These are phyloP conservation scores for Umimayanthus kanabou DNA, from an alignment of 92 coral and sea anemone species.

Conservation along the genomic window DNA sequence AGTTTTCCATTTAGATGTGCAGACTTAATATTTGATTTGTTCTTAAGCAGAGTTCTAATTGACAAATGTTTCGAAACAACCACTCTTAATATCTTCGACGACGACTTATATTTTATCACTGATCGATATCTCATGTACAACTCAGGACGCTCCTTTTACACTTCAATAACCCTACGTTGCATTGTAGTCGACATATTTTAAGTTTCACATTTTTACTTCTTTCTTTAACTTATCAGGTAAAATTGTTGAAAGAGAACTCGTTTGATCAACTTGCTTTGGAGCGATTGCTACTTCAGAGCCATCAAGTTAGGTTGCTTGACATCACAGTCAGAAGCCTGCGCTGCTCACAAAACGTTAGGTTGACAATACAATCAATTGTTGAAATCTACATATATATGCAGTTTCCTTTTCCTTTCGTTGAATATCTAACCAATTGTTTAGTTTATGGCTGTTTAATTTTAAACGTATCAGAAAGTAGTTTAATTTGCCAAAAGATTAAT, in stretches of 20 bases:
- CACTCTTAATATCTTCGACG: neutral
- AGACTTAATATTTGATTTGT: neutral
- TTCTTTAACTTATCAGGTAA: neutral
- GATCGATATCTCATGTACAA: neutral
- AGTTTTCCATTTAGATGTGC: neutral
- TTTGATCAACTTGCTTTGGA: neutral
- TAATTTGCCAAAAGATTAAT: neutral
- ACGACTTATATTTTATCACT: neutral
- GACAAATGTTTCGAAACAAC: neutral
- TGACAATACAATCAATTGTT: too few relatives aligned
- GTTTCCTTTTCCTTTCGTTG: too few relatives aligned
- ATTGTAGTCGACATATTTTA: too few relatives aligned
- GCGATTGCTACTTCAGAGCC: neutral
- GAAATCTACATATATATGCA: too few relatives aligned
- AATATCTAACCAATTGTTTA: too few relatives aligned
- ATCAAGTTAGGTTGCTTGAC: neutral
- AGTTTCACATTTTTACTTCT: neutral
- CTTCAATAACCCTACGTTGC: neutral
- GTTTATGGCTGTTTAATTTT: too few relatives aligned
- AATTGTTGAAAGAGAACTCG: neutral
- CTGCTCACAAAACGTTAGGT: neutral
- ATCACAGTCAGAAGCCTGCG: neutral
- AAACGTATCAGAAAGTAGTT: too few relatives aligned
- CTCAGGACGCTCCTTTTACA: neutral
- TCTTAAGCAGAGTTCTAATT: neutral